A percentile compares a stretch with the other conserved stretches of the same genome.
phyloP scores from a whole-genome alignment of 2,113 vertebrate genomes.

The Mystacornis crossleyi region DNA sequence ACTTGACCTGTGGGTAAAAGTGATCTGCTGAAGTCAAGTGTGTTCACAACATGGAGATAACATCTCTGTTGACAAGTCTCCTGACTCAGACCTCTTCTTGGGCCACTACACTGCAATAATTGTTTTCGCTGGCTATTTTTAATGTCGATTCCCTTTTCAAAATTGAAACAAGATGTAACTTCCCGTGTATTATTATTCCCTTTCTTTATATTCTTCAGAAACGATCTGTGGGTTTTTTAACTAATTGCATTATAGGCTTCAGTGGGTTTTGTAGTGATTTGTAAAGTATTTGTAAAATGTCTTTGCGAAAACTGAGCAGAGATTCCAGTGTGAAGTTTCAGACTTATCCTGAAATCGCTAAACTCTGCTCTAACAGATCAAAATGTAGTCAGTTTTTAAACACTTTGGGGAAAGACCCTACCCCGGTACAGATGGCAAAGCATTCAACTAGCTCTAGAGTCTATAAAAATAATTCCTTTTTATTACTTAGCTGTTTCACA shows the following conservation, averaged over 20 bases:
- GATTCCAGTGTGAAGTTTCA: background rate
- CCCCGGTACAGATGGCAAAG: conserved; percentile 18
- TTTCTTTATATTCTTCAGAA: background rate
- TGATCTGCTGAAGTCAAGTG: background rate
- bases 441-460: conserved; percentile 22
- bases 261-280: background rate
- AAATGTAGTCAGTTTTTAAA: conserved; percentile 6
- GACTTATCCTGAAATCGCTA: background rate
- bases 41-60: background rate
- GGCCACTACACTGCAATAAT: background rate
- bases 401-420: background rate
- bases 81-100: background rate
- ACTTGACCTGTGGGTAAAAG: background rate
- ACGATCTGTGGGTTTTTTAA: background rate
- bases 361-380: background rate
- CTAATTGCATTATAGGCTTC: background rate
- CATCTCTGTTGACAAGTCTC: background rate
- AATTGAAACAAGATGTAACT: background rate
- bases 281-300: background rate
- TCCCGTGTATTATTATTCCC: background rate
- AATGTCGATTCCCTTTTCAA: background rate
- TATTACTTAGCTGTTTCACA: conserved; percentile 47
- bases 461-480: conserved; percentile 60
- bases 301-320: background rate
- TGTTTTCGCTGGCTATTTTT: background rate